Conservation (phyloP, 2,888 invertebrate species). For the Drosophila parthenogenetica region DNA sequence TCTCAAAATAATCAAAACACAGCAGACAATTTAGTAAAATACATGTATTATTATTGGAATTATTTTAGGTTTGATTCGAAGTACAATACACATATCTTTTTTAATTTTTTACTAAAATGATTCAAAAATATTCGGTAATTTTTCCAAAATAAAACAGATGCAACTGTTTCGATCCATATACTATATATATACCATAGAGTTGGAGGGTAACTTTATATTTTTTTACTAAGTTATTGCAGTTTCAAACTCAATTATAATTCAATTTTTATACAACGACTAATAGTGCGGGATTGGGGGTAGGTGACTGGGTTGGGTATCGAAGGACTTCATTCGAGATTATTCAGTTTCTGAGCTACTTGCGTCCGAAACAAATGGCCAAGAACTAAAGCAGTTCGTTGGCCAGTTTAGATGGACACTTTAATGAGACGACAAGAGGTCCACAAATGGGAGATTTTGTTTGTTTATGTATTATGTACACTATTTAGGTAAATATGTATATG, state of each 20-base stretch:
- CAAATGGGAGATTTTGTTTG: slow-evolving; percentile 11
- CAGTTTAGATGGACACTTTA: not conserved
- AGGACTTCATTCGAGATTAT: slow-evolving; percentile 32
- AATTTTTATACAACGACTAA: slow-evolving; percentile 66
- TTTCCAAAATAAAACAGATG: slow-evolving; percentile 45
- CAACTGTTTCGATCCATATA: slow-evolving; percentile 43
- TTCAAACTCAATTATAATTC: slow-evolving; percentile 59
- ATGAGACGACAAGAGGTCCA: slow-evolving; percentile 43
- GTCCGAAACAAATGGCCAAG: slow-evolving; percentile 23
- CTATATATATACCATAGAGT: slow-evolving; percentile 39
- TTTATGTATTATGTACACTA: slow-evolving; percentile 58
- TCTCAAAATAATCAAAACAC: not conserved
- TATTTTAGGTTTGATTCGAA: slow-evolving; percentile 78
- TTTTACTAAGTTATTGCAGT: slow-evolving; percentile 54
- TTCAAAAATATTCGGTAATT: slow-evolving; percentile 76
- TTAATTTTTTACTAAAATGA: slow-evolving; percentile 70
- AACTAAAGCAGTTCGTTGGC: not conserved
- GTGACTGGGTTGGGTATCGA: not conserved
- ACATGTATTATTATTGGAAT: slow-evolving; percentile 71
- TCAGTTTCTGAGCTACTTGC: slow-evolving; percentile 41
- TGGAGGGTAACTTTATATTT: slow-evolving; percentile 51
- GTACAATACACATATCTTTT: slow-evolving; percentile 64
- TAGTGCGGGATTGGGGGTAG: not conserved
- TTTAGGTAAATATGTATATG: slow-evolving; percentile 50
- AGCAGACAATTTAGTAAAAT: slow-evolving; percentile 48